Evolutionary conservation across 2,113 vertebrate genomes (phyloP), one percentile per base, ranked within the genome.

Genomic region (Cinclus cinclus): DNA sequence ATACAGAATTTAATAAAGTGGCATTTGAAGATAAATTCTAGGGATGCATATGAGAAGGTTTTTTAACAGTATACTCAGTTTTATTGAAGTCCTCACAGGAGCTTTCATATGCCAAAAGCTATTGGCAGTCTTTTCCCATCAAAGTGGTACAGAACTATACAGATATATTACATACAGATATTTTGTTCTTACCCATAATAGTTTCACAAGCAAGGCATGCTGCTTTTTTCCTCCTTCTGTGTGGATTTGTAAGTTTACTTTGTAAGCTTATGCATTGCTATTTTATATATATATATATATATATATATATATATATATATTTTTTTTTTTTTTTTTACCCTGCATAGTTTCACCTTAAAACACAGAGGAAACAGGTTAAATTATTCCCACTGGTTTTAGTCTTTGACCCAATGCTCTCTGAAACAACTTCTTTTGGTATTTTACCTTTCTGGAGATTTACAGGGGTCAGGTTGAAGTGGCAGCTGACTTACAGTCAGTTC

Each of bases 41-140:
- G 37, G 83, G 94, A 90, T 92, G 94, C 65, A 80, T 95, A 71
- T 31, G 35, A 53, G 80, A 94, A 93, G 82, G 68, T 67, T 83
- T 70, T 94, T 94, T 91, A 89, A 75, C 71, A 77, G 28, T 91
- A 83, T 58, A 39, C 39, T 89, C 42, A 24, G 15, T 76, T 95
- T 96, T 94, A 95, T 92, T 95, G 91, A 94, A 96, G 94, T 92
- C 77, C 42, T 94, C 73, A 16, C 19, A 13, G 62, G 47, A 77
- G 49, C 59, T 94, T 96, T 89, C 46, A 59, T 86, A 47, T 92
- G 83, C 76, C 71, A 46, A 90, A 95, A 96, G 47, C 84, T 92
- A 33, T 78, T 90, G 62, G 71, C 63, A 75, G 35, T 44, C 80
- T 96, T 73, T 87, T 86, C 62, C 58, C 87, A 63, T 56, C 68